Evolutionary conservation across 2,797 vertebrate genomes (phyloP).

Genomic region (Trematomus bernacchii): DNA sequence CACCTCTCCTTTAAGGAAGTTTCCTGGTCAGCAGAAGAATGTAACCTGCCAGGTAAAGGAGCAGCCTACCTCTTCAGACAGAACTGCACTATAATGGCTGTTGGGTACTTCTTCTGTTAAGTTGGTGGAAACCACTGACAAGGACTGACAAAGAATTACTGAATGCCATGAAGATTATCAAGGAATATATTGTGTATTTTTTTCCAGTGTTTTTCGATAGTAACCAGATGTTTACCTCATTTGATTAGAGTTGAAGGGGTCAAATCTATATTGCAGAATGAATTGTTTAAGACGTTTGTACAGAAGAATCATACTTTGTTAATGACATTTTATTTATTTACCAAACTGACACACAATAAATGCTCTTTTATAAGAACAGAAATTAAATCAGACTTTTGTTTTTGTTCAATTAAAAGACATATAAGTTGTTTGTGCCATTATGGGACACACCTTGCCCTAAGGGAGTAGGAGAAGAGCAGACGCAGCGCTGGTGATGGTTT

Average conservation of each 20-base stretch:
- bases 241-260: background rate
- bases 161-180: background rate
- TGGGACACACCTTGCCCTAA: conserved; percentile 48
- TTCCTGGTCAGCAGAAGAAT: background rate
- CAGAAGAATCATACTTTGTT: background rate
- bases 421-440: background rate
- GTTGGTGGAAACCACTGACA: background rate
- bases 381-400: conserved; percentile 4
- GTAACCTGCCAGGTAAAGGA: background rate
- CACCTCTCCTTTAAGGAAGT: conserved; percentile 2
- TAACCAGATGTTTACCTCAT: background rate
- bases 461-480: conserved; percentile 93
- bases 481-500: conserved; percentile 87
- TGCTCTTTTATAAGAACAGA: conserved; percentile 13
- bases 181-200: background rate
- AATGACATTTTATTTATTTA: conserved; percentile 5
- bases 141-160: conserved; percentile 1
- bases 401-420: background rate
- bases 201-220: background rate
- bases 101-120: background rate
- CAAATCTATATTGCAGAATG: background rate
- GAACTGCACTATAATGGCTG: background rate
- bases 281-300: conserved; percentile 7
- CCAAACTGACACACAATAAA: conserved; percentile 49
- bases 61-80: background rate